Base-by-base conservation (phyloP, 92 coral and sea anemone species). In the Heteractis magnifica region DNA sequence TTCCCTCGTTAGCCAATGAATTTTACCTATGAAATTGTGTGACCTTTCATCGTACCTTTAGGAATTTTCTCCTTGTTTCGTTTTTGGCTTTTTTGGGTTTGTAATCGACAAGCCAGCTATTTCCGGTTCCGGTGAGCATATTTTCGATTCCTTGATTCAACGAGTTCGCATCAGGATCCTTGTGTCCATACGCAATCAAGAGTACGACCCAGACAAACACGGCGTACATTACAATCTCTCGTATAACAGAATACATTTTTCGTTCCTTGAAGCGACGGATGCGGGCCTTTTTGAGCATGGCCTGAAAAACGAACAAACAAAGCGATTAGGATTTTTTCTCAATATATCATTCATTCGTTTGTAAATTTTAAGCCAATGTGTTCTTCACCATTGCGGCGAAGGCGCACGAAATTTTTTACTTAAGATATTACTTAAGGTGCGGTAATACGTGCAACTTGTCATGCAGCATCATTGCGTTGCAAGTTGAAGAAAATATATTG, bases 171-270 rank as follows among this genome's bases (percentile, higher is more conserved):
- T 96, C 89, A 71, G 99, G 98, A 88, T 96, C 99, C 71, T 94
- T 92, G 88, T 96, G 94, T 60, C 95, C 99, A 50, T 96, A 94
- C 10, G 99, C 99, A 60, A 91, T 91, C 77, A 94, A 78, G 21
- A 96, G 84, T 10, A 96, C 98, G 71, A 96, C 81, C 98, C 98
- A 94, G 81, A 94, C 97, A 84, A 96, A 96, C 87, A 96, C 19
- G 73, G 95, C 86, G 76, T 89, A 96, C 65, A 94, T 85, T 23
- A 92, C 82, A 4, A 96, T 91, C 81, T 96, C 99, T 62, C 91
- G 93, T 77, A 94, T 89, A 20, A 96, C 98, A 7, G 90, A 77
- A 50, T 86, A 91, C 99, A 96, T 96, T 87, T 92, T 94, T 10
- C 98, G 89, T 77, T 96, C 99, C 75, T 94, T 96, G 55, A 89